Percentiles rank a stretch among this genome's conserved stretches.
These are phyloP conservation scores for Micromesistius poutassou DNA, from an alignment of 2,797 vertebrate genomes.

Conservation along the genomic window DNA sequence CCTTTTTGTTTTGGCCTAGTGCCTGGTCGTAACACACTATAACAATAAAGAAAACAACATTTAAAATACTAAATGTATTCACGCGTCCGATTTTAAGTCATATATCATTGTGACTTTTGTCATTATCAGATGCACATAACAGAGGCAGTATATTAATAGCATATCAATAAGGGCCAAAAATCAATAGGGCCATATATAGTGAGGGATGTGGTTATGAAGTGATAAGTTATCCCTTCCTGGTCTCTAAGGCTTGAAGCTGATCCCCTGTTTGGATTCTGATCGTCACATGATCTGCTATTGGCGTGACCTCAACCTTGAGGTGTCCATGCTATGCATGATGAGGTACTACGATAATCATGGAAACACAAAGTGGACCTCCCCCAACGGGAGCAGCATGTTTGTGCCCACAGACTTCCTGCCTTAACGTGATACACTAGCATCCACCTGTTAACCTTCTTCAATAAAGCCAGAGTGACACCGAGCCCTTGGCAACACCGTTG, in stretches of 20 bases:
- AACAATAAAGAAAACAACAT: neutral
- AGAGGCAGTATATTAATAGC: neutral
- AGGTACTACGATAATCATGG: neutral
- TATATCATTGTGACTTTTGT: neutral
- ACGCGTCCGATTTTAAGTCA: neutral
- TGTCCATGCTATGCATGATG: neutral
- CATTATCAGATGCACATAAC: neutral
- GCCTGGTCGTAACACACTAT: neutral
- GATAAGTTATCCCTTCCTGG: neutral
- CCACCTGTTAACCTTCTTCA: neutral
- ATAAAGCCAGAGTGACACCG: neutral
- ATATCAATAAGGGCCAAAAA: neutral
- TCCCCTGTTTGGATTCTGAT: neutral
- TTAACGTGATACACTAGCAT: neutral
- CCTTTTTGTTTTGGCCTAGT: too few relatives aligned
- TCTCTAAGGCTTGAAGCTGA: neutral
- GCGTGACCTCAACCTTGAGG: neutral
- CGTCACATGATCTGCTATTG: slow-evolving; percentile 2
- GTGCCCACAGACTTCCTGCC: neutral
- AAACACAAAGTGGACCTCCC: neutral
- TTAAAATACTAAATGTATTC: neutral
- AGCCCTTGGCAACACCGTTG: neutral
- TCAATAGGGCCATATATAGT: neutral
- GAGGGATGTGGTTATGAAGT: neutral
- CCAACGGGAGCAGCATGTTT: neutral